These are phyloP conservation scores for Myiozetetes cayanensis DNA, from an alignment of 2,113 vertebrate species.

Conservation along the genomic window DNA sequence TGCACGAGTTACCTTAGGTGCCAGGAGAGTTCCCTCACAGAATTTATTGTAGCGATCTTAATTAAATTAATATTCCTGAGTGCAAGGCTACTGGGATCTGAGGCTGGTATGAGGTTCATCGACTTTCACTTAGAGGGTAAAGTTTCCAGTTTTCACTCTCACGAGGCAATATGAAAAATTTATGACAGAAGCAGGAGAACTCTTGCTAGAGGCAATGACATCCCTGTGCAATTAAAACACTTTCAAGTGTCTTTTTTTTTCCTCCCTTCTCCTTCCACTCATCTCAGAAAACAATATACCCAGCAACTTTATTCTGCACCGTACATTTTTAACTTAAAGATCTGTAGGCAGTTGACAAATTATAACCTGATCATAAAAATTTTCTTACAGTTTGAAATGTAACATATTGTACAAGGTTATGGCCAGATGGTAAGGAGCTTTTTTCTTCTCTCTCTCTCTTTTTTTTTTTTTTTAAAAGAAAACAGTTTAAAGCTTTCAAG, in stretches of 20 bases:
- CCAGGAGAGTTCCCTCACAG: constrained; percentile 34
- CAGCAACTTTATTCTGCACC: constrained; percentile 12
- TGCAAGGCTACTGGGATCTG: constrained; percentile 59
- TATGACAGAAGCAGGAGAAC: constrained; percentile 60
- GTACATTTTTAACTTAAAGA: constrained; percentile 38
- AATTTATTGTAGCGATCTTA: constrained; percentile 71
- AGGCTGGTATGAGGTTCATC: constrained; percentile 53
- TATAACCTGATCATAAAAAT: constrained; percentile 48
- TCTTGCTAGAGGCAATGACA: constrained; percentile 61
- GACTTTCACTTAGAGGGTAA: constrained; percentile 69
- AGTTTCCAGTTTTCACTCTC: constrained; percentile 63
- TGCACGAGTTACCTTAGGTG: background rate
- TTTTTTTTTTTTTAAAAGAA: background rate
- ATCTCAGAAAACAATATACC: constrained; percentile 34
- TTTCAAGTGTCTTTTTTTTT: constrained; percentile 54
- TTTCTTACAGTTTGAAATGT: constrained; percentile 40
- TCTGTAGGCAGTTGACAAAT: constrained; percentile 46
- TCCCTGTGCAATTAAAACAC: constrained; percentile 70
- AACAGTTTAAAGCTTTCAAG: constrained; percentile 8
- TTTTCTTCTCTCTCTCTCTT: background rate
- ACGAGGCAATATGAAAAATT: constrained; percentile 71
- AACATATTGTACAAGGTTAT: constrained; percentile 60
- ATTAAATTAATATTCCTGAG: constrained; percentile 74
- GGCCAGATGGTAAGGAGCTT: constrained; percentile 34
- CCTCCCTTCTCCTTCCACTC: background rate